These are phyloP conservation scores for Dolichallabes microphthalmus DNA, from an alignment of 2,113 vertebrate genomes.

Conservation along the genomic window DNA sequence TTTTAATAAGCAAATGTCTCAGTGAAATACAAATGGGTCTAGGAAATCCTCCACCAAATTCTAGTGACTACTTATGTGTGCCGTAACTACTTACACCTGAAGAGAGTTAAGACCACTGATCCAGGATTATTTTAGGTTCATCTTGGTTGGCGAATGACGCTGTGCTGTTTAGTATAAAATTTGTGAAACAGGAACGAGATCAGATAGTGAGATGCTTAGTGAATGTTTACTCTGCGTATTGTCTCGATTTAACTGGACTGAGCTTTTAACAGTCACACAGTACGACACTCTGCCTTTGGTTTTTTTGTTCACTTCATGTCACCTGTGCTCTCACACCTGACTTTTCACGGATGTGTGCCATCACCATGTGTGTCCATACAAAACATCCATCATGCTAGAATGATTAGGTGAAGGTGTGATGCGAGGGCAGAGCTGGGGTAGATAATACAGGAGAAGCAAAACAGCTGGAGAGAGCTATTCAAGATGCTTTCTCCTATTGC, in stretches of 20 bases:
- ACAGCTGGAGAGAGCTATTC: neutral
- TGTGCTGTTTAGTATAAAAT: neutral
- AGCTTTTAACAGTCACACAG: neutral
- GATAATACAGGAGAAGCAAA: neutral
- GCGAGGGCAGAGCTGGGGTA: neutral
- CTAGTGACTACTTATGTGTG: neutral
- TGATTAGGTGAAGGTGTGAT: neutral
- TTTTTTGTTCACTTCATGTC: neutral
- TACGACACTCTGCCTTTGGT: neutral
- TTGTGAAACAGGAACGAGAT: neutral
- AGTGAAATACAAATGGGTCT: too few species aligned
- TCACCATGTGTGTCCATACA: too few species aligned
- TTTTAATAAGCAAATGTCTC: neutral
- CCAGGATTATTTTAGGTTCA: neutral
- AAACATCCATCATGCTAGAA: neutral
- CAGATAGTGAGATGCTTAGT: neutral
- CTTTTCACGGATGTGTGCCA: neutral
- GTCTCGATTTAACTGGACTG: neutral
- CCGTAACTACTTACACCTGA: neutral
- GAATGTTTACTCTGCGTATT: neutral
- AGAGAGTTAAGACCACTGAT: neutral
- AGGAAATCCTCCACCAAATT: neutral
- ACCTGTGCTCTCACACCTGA: neutral
- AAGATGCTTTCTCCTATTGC: neutral
- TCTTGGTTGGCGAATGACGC: neutral